Base-by-base conservation (phyloP, 2,888 invertebrate species). In the Hirtodrosophila histrioides region DNA sequence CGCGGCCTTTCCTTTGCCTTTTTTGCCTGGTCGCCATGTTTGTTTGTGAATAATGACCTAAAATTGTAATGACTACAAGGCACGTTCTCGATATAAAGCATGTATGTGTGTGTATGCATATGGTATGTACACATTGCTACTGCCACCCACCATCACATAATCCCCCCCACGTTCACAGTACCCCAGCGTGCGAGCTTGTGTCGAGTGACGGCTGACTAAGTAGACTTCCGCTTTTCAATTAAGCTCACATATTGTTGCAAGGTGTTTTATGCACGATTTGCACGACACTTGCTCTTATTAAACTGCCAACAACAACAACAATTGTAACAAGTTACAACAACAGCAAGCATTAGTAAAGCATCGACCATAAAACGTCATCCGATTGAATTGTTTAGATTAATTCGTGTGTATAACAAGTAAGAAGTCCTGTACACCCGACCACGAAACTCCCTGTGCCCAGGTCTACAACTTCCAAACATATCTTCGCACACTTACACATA, bases 181-280 rank as follows among this genome's bases (percentile, higher is more conserved):
- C 9, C 23, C 2, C 10, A 2, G 10, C 6, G 35, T n/a, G 35
- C 5, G 50, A 50, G 37, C 54, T 39, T 64, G 50, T 68, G 61
- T 51, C 60, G 69, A 71, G 65, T 65, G 75, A 78, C 57, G 65
- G 62, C 69, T 67, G 78, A 67, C 86, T 86, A 86, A 83, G 86
- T 78, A 79, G 80, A 73, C 86, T 83, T 88, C 86, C 86, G 88
- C 76, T 88, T 88, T 83, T 87, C 88, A 87, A 87, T 81, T 87
- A 87, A 87, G 78, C 68, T 50, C 77, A 78, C 88, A 79, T 73
- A 73, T 79, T 86, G 86, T 78, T 83, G 73, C 67, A 69, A 86
- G 80, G 86, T 88, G 80, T 86, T 86, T 88, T 74, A 88, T 88
- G 84, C 77, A 76, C 80, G 80, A 79, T 88, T 86, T 86, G 84